Conservation (phyloP, 2,797 vertebrate species). For the Pteronotus mesoamericanus region DNA sequence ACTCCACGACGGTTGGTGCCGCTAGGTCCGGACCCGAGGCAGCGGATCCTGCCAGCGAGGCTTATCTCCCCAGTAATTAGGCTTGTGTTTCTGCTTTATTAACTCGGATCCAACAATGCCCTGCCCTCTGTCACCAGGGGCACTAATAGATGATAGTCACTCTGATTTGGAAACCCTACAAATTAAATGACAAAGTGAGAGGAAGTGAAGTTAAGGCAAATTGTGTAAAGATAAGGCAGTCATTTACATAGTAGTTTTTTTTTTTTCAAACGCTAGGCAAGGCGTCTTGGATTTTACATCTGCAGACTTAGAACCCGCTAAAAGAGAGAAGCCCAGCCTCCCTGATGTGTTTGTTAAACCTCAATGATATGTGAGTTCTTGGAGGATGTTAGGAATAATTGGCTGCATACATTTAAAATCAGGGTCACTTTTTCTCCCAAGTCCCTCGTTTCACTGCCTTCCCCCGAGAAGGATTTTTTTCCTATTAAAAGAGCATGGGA, state of each 20-base stretch:
- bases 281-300: background rate
- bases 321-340: background rate
- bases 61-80: constrained; percentile 83
- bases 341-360: background rate
- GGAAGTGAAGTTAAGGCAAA: constrained; percentile 72
- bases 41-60: constrained; percentile 74
- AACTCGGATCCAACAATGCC: constrained; percentile 81
- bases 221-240: constrained; percentile 71
- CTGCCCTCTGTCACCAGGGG: constrained; percentile 84
- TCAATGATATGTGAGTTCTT: background rate
- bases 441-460: background rate
- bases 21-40: constrained; percentile 58
- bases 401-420: background rate
- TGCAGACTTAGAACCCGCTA: background rate
- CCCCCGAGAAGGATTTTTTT: background rate
- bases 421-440: background rate
- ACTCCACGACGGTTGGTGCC: constrained; percentile 63
- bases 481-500: background rate
- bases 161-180: constrained; percentile 82
- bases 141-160: constrained; percentile 82
- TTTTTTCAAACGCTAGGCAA: constrained; percentile 45
- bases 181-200: constrained; percentile 83
- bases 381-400: background rate
- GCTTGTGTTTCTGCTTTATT: constrained; percentile 85
- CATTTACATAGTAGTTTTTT: constrained; percentile 66